Evolutionary conservation across 1,140 invertebrate species (phyloP), one percentile per base, ranked within the genome.

Genomic region (Tyrophagus putrescentiae): DNA sequence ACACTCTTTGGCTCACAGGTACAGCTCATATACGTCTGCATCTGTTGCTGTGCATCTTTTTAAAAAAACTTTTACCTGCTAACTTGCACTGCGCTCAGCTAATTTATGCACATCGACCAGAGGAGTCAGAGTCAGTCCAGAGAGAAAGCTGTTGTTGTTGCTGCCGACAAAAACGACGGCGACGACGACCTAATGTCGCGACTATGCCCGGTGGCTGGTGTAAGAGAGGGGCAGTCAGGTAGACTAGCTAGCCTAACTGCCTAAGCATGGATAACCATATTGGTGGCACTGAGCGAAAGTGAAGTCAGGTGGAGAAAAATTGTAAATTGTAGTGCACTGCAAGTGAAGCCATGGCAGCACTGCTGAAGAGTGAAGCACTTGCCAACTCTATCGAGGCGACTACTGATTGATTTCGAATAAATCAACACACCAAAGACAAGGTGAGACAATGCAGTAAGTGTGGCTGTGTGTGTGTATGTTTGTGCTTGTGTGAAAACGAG

Each of bases 401-500:
- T n/a, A 29, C 21, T 48, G 45, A 48, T 48, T 48, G 45, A 48
- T 48, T 48, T 48, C 45, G 45, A 7, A 48, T 48, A 48, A 48
- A 48, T 48, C 45, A 48, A 48, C 45, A 48, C 18, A 48, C 7
- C 23, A 13, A 39, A 21, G 36, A 13, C 13, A 39, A 39, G 21
- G 36, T 13, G 36, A 13, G 36, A 39, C 13, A 13, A 39, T 39
- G 36, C 13, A 39, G 36, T 39, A 48, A 7, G 45, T 48, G 45
- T 25, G 45, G 31, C 45, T 25, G 31, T 48, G 45, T 29, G 9
- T 13, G 13, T 13, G 36, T 39, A 21, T 13, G 21, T 13, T 13
- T 39, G 36, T 13, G 36, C 21, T 39, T 13, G 36, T 39, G 45
- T 7, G 45, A 7, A 18, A 48, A 21, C 31, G 45, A 48, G 7